These are phyloP conservation scores for Caranx ignobilis DNA, from an alignment of 2,113 vertebrate species.

Conservation along the genomic window DNA sequence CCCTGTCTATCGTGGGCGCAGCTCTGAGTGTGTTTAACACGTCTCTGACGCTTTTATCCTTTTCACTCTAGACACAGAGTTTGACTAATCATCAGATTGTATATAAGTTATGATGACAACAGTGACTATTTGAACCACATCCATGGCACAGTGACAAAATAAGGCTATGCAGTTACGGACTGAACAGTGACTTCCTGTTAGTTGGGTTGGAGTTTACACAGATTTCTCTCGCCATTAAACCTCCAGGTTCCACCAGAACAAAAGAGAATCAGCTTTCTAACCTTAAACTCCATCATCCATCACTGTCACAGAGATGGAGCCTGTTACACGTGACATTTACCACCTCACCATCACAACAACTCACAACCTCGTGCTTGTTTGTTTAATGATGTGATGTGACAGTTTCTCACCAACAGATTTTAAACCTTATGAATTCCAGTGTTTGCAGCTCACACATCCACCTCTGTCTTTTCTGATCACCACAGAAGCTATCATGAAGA, in stretches of 20 bases:
- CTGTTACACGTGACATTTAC: not conserved
- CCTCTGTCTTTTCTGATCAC: not conserved
- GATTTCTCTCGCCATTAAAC: conserved; percentile 21
- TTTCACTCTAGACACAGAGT: not conserved
- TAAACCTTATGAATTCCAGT: not conserved
- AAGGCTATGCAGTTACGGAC: not conserved
- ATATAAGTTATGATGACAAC: too few species aligned
- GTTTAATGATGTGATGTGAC: not conserved
- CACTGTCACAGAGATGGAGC: not conserved
- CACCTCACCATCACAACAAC: not conserved
- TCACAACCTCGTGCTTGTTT: not conserved
- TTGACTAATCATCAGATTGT: fast-evolving
- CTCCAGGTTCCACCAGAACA: not conserved
- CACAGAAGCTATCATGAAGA: not conserved
- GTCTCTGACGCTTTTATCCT: not conserved
- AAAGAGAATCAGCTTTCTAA: not conserved
- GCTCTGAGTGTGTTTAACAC: not conserved
- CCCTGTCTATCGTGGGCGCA: too few species aligned
- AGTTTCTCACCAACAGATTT: not conserved
- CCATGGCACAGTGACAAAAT: not conserved
- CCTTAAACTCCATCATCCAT: not conserved
- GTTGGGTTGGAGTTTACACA: conserved; percentile 24
- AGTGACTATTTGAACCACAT: not conserved
- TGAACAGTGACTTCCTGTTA: conserved; percentile 40
- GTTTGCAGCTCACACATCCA: not conserved